Evolutionary conservation across 2,888 invertebrate genomes (phyloP).

Genomic region (Meta bourneti): DNA sequence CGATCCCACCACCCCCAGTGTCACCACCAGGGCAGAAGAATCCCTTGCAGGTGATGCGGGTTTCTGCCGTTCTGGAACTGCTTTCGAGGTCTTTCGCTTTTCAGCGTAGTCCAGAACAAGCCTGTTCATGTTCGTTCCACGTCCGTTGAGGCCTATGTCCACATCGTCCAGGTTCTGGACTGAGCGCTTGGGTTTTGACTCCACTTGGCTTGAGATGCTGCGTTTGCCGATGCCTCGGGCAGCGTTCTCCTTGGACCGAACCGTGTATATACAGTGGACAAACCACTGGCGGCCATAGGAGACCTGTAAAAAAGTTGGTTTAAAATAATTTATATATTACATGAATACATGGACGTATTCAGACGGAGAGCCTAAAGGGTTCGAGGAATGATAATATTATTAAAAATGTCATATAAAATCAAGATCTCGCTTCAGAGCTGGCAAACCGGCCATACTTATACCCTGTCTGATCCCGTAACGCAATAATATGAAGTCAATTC

Average conservation of each 20-base stretch:
- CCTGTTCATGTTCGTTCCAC: constrained; percentile 78
- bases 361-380: too few relatives aligned
- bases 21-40: constrained; percentile 33
- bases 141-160: constrained; percentile 70
- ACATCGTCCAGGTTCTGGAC: background rate
- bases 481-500: too few relatives aligned
- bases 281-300: constrained; percentile 78
- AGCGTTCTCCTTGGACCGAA: constrained; percentile 74
- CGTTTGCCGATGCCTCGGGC: constrained; percentile 75
- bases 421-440: too few relatives aligned
- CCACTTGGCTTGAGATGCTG: constrained; percentile 48
- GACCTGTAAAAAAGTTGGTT: constrained; percentile 75
- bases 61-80: background rate
- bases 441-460: too few relatives aligned
- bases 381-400: too few relatives aligned
- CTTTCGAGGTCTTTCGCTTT: background rate
- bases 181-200: background rate
- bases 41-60: background rate
- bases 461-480: too few relatives aligned
- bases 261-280: constrained; percentile 78
- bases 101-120: constrained; percentile 68
- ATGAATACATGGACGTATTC: too few relatives aligned
- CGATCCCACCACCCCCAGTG: constrained; percentile 55
- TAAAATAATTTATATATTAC: background rate
- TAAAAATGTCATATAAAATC: background rate